These are phyloP conservation scores for Solenodon paradoxus DNA, from an alignment of 2,113 vertebrate genomes.

Conservation along the genomic window DNA sequence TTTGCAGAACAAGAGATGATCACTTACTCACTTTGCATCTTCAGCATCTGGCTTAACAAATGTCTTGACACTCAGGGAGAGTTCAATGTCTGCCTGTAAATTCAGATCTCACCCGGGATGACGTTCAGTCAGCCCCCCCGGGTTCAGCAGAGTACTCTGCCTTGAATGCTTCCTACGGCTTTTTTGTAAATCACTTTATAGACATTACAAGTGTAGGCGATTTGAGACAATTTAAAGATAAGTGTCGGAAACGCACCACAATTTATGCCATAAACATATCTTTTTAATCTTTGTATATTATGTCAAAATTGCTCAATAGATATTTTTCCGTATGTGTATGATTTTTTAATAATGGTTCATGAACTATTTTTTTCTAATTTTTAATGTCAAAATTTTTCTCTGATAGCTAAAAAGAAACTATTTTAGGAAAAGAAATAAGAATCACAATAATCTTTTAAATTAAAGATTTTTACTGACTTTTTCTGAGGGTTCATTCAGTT, in stretches of 20 bases:
- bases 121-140: too few relatives aligned
- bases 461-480: background rate
- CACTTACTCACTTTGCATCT: background rate
- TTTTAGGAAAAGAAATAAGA: conserved; percentile 39
- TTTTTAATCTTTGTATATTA: conserved; percentile 2
- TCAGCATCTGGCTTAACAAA: background rate
- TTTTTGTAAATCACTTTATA: background rate
- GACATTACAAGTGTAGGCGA: too few relatives aligned
- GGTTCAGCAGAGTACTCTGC: background rate
- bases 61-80: background rate
- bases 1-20: background rate
- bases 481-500: background rate
- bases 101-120: background rate
- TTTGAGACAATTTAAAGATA: too few relatives aligned
- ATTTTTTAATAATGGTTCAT: background rate
- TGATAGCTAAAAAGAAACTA: background rate
- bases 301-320: background rate
- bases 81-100: background rate
- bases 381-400: background rate
- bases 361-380: background rate
- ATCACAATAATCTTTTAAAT: background rate
- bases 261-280: background rate
- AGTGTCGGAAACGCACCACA: background rate
- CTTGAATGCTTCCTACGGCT: background rate
- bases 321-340: background rate